phyloP scores from a whole-genome alignment of 2,113 vertebrate genomes.

The Rhinogobius similis region DNA sequence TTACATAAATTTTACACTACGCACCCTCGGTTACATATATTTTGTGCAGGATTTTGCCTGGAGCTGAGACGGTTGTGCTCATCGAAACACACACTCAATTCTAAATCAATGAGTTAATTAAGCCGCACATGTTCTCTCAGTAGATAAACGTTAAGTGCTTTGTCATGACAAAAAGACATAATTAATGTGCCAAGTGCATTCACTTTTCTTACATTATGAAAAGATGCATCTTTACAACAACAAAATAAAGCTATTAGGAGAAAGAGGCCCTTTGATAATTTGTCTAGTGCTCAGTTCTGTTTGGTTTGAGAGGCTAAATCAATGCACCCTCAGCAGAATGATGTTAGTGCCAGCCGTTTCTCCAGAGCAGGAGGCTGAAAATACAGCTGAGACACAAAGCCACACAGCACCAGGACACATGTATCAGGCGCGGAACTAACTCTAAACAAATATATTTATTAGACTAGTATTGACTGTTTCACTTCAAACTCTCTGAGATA shows the following conservation, averaged over 20 bases:
- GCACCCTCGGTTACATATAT: not conserved
- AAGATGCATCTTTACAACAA: not conserved
- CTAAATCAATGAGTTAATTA: not conserved
- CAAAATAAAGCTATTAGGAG: not conserved
- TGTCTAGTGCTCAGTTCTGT: slow-evolving; percentile 1
- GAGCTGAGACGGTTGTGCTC: not conserved
- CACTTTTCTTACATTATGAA: not conserved
- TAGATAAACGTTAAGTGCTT: not conserved
- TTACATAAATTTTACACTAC: too few relatives aligned
- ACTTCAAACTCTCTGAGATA: not conserved
- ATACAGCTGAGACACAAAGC: not conserved
- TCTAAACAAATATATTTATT: not conserved
- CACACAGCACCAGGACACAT: not conserved
- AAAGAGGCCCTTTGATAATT: not conserved
- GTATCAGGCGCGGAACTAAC: slow-evolving; percentile 2
- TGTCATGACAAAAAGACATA: not conserved
- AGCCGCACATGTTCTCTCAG: not conserved
- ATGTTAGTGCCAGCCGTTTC: not conserved
- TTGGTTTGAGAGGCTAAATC: slow-evolving; percentile 3
- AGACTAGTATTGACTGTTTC: not conserved
- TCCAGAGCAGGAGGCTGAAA: not conserved
- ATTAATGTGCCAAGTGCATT: not conserved
- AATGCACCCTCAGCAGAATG: not conserved
- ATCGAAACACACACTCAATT: not conserved
- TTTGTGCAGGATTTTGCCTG: not conserved